Evolutionary conservation across 2,797 vertebrate species (phyloP), one percentile per base, ranked within the genome.

Genomic region (Clarias platycephalus): DNA sequence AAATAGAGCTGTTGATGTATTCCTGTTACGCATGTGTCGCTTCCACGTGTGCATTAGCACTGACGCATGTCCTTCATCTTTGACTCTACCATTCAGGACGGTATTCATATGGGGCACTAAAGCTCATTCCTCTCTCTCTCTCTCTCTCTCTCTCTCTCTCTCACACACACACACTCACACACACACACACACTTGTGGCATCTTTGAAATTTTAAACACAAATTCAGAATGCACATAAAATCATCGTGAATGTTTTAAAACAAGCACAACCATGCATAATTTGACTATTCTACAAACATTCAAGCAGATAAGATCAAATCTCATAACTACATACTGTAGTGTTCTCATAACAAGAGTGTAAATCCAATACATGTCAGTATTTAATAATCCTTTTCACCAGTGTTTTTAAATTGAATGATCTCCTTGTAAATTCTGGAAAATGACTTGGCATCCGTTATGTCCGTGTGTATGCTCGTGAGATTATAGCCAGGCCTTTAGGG

Each of bases 61-160:
- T 84, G 91, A 86, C 90, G 84, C 91, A 91, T 92, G 92, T 85
- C 91, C 91, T 91, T 85, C 88, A 93, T 89, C 89, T 86, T 20
- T 91, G 90, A 91, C 91, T 90, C 68, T 89, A 90, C 91, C 90
- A 86, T 89, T 90, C 88, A 92, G 90, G 89, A 86, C 88, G 88
- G 88, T 24, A 86, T 80, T 83, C 89, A 82, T 55, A 64, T 64
- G 12, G 62, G 62, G 18, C 76, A 82, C 64, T 66, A 84, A 74
- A 79, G 89, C 13, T 16, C 5, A 60, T 12, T 28, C 37, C 24
- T 8, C 13, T 8, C 76, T 40, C 58, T 6, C 31, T n/a, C 76
- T 22, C 31, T 22, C 28, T 40, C 57, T 86, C 87, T 89, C 88
- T 86, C 85, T 71, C 88, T 88, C 24, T 8, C 13, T 8, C 76